These are phyloP conservation scores for Acipenser transmontanus DNA, from an alignment of 2,797 vertebrate genomes.

Conservation along the genomic window DNA sequence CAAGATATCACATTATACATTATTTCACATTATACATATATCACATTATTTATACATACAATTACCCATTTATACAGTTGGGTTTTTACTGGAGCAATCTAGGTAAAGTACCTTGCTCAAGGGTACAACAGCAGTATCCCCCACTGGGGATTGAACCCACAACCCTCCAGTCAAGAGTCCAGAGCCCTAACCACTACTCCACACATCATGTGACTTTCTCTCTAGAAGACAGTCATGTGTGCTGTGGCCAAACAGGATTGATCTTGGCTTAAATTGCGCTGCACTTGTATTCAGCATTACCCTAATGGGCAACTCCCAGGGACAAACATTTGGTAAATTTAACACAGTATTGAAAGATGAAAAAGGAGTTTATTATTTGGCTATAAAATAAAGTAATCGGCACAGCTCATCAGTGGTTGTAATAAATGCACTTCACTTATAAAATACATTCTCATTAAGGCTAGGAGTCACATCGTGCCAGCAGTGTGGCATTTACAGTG, in stretches of 20 bases:
- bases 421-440: neutral
- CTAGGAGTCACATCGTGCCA: neutral
- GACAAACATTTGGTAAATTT: constrained; percentile 10
- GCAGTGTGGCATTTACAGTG: neutral
- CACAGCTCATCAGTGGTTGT: neutral
- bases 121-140: too few species aligned
- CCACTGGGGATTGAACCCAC: too few species aligned
- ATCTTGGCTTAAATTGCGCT: neutral
- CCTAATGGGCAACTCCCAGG: constrained; percentile 13
- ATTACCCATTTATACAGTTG: too few species aligned
- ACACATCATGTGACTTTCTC: too few species aligned
- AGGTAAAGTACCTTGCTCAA: too few species aligned
- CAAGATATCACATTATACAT: too few species aligned
- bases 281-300: constrained; percentile 8
- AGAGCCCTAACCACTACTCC: too few species aligned
- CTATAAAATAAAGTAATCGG: neutral
- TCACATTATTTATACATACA: too few species aligned
- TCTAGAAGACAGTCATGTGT: too few species aligned
- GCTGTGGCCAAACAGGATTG: neutral
- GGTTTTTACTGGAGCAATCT: too few species aligned
- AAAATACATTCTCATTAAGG: constrained; percentile 1
- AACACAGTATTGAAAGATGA: constrained; percentile 4
- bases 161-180: too few species aligned
- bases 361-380: neutral
- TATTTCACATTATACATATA: too few species aligned